Conservation (phyloP, 1,140 invertebrate species). For the Choristoneura fumiferana region DNA sequence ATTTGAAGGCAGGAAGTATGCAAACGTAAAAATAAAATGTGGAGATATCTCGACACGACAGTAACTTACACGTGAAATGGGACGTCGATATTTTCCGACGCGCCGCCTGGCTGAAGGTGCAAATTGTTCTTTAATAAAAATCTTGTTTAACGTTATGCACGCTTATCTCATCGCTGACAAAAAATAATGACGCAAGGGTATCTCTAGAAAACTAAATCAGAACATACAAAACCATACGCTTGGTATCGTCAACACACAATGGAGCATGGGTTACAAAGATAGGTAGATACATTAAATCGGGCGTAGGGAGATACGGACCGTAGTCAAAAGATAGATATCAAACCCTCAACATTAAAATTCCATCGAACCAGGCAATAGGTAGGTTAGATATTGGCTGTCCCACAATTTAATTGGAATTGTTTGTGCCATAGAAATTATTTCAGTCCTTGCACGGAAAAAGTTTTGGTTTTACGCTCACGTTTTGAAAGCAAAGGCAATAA, state of each 20-base stretch:
- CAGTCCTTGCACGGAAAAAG: neutral
- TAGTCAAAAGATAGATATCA: constrained; percentile 8
- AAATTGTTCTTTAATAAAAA: constrained; percentile 17
- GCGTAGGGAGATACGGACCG: neutral
- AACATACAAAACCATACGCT: too few relatives aligned
- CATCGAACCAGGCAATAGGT: neutral
- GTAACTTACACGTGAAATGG: constrained; percentile 12
- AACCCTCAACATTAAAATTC: neutral
- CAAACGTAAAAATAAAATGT: constrained; percentile 17
- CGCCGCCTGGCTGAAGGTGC: neutral
- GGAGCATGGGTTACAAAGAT: neutral
- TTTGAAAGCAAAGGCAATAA: neutral
- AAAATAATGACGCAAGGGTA: too few relatives aligned
- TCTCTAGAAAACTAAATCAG: too few relatives aligned
- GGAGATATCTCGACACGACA: neutral
- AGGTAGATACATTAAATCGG: neutral
- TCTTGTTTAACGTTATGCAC: constrained; percentile 1
- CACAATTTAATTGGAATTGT: neutral
- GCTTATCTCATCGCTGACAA: too few relatives aligned
- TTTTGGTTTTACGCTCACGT: neutral
- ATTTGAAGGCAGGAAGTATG: neutral
- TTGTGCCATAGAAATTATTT: neutral
- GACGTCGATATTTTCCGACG: constrained; percentile 2
- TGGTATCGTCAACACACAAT: too few relatives aligned
- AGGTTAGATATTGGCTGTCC: neutral